Percentiles rank a stretch among this genome's conserved stretches.
Evolutionary conservation across 2,888 invertebrate genomes (phyloP).

Genomic region (Sympetrum striolatum): DNA sequence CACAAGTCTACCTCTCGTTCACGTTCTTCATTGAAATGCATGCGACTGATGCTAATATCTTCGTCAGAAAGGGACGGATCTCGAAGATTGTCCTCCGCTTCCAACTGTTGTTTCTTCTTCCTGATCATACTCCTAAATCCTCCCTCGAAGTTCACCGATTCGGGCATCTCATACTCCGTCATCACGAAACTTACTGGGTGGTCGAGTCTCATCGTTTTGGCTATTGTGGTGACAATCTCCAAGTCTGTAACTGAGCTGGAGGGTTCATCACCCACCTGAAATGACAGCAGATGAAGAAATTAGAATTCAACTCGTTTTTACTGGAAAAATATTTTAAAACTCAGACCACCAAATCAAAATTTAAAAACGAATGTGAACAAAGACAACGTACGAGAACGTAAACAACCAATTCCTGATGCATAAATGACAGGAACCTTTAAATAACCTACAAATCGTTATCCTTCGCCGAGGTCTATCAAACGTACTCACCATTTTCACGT

Average conservation of each 20-base stretch:
- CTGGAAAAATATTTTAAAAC: background rate
- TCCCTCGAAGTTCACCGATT: background rate
- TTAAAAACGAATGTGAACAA: no score
- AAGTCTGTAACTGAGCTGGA: background rate
- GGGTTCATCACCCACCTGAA: conserved; percentile 19
- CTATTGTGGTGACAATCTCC: background rate
- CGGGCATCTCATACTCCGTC: background rate
- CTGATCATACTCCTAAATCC: background rate
- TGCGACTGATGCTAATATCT: background rate
- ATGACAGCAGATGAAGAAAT: background rate
- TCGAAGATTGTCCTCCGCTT: background rate
- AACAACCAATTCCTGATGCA: no score
- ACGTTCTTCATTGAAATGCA: background rate
- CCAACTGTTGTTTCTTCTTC: background rate
- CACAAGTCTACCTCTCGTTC: background rate
- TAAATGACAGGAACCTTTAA: no score
- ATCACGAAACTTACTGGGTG: background rate
- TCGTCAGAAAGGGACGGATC: background rate
- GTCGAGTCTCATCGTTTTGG: background rate
- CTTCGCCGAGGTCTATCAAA: background rate
- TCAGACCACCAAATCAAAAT: no score
- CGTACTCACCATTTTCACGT: background rate
- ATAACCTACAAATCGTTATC: background rate
- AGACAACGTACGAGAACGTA: no score
- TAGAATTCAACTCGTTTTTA: background rate